phyloP scores from a whole-genome alignment of 2,113 vertebrate species.

The Petroica traversi region DNA sequence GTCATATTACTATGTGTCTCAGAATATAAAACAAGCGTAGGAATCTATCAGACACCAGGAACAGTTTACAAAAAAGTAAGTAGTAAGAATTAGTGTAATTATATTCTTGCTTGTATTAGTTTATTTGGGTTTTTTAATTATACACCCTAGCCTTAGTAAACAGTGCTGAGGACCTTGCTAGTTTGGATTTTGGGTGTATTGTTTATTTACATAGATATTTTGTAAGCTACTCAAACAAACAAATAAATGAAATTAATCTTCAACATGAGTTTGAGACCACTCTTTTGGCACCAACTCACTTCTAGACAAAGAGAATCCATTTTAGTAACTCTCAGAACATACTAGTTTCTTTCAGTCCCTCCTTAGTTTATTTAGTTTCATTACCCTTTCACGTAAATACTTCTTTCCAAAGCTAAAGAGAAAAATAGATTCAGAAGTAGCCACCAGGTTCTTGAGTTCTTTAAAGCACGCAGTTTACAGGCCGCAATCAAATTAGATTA shows the following conservation, averaged over 20 bases:
- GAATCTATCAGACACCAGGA: background rate
- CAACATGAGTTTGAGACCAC: background rate
- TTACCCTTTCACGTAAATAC: background rate
- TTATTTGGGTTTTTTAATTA: background rate
- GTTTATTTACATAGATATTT: background rate
- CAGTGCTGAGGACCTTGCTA: background rate
- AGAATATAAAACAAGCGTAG: background rate
- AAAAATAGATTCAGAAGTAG: background rate
- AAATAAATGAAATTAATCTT: background rate
- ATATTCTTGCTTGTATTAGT: background rate
- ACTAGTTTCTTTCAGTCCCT: background rate
- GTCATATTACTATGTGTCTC: background rate
- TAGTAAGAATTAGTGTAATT: background rate
- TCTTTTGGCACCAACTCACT: background rate
- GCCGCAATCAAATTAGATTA: background rate
- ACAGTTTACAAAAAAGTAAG: background rate
- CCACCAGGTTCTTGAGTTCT: background rate
- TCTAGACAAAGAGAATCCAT: background rate
- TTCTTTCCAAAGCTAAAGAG: background rate
- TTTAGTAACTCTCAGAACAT: background rate
- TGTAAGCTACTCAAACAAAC: background rate
- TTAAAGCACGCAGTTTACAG: background rate
- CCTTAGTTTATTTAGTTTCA: background rate
- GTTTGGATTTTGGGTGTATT: background rate
- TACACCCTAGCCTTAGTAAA: background rate